Evolutionary conservation across 37 sponge, comb jelly and placozoan genomes (phyloP), one percentile per base, ranked within the genome.

Genomic region (Lycopodina hypogea): DNA sequence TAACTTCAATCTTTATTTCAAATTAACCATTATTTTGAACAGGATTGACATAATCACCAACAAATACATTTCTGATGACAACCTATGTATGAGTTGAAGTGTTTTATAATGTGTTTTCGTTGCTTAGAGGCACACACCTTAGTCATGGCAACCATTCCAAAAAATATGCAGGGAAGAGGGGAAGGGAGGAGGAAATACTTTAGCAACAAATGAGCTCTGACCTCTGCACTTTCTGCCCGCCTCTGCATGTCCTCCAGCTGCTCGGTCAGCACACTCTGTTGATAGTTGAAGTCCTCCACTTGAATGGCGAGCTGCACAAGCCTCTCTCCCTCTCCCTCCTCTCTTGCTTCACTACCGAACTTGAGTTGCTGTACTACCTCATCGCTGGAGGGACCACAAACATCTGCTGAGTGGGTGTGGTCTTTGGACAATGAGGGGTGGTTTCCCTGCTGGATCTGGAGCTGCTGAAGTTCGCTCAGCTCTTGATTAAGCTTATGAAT

Each of bases 281-380:
- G 73, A 50, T 39, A 81, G 34, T 36, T 62, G 37, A 81, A 53
- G 52, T 81, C 82, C 41, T 81, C 82, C 61, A 59, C 72, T 33
- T 73, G 73, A 23, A 51, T 50, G 14, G 74, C 62, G 24, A 81
- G 73, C 66, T 81, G 73, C 72, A 81, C 74, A 1, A 81, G 34
- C 30, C 82, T 72, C 32, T n/a, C 82, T 21, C 56, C 56, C 68
- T 37, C 79, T 15, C 55, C 79, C 8, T 53, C 56, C 14, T 23
- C 24, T 7, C 6, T 23, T 3, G 14, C 24, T 6, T 28, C 24
- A 12, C 17, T 35, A 29, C 34, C 50, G 34, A 67, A 78, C 18
- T 63, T 24, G 53, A 68, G 56, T 56, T 78, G 79, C 55, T 78
- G 79, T 0, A 68, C 79, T 2, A 78, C 39, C 42, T 15, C 40